phyloP scores from a whole-genome alignment of 2,888 invertebrate genomes.

The Notodonta dromedarius region DNA sequence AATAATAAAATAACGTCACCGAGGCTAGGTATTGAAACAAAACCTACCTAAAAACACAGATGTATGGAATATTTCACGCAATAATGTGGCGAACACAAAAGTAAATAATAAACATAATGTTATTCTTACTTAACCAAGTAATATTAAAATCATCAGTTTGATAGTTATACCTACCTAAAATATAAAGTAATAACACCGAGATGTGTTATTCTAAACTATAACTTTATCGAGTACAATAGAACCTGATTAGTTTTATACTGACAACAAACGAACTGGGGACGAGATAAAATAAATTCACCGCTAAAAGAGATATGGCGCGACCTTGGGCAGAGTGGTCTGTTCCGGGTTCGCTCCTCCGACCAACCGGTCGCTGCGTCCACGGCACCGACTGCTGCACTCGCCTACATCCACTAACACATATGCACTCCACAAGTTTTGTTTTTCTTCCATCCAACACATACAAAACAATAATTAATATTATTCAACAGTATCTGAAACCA shows the following conservation, averaged over 20 bases:
- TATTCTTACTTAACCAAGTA: too few relatives aligned
- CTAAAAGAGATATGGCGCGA: slow-evolving; percentile 69
- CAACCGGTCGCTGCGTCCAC: slow-evolving; percentile 61
- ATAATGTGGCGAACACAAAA: too few relatives aligned
- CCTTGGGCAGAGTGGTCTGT: slow-evolving; percentile 71
- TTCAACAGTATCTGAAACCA: not conserved
- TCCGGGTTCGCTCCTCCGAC: slow-evolving; percentile 72
- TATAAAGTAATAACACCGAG: too few relatives aligned
- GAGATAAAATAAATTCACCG: slow-evolving; percentile 46
- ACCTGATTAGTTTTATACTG: slow-evolving; percentile 39
- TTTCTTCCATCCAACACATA: slow-evolving; percentile 1
- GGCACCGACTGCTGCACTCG: slow-evolving; percentile 43
- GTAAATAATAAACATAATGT: too few relatives aligned
- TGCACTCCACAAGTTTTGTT: slow-evolving; percentile 25
- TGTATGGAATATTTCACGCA: too few relatives aligned
- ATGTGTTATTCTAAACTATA: not conserved
- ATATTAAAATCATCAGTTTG: too few relatives aligned
- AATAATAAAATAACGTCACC: not conserved
- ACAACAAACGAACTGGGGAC: slow-evolving; percentile 33
- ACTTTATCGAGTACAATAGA: slow-evolving; percentile 20
- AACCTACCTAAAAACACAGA: too few relatives aligned
- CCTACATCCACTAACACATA: slow-evolving; percentile 35
- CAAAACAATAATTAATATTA: not conserved
- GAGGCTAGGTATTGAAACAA: too few relatives aligned
- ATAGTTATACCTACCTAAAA: too few relatives aligned